These are phyloP conservation scores for Toxotes jaculatrix DNA, from an alignment of 2,113 vertebrate species.

Conservation along the genomic window DNA sequence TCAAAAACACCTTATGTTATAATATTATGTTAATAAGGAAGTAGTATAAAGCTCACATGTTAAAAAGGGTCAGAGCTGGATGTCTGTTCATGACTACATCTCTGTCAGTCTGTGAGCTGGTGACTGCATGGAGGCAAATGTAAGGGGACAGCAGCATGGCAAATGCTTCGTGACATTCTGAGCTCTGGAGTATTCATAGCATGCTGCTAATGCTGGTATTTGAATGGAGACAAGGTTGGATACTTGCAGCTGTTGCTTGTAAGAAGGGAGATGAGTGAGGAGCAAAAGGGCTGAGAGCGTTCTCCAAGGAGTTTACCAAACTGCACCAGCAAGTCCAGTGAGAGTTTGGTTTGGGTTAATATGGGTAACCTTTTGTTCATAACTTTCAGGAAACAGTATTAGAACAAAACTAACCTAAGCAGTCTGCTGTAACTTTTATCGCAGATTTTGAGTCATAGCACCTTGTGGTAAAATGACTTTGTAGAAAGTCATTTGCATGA, in stretches of 20 bases:
- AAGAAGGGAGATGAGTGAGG: constrained; percentile 25
- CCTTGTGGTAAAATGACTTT: constrained; percentile 22
- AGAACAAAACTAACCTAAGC: not conserved
- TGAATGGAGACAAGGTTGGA: constrained; percentile 17
- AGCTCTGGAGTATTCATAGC: constrained; percentile 53
- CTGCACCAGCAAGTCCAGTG: not conserved
- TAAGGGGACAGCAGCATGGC: constrained; percentile 19
- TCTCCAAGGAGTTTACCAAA: not conserved
- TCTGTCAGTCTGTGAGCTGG: not conserved
- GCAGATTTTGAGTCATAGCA: constrained; percentile 8
- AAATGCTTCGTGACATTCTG: constrained; percentile 52
- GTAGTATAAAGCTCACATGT: not conserved
- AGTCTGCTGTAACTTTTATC: not conserved
- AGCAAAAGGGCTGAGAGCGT: not conserved
- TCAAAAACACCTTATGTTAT: not conserved
- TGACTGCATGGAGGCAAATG: not conserved
- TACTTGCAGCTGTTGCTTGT: constrained; percentile 66
- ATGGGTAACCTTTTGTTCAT: not conserved
- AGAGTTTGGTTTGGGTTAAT: constrained; percentile 8
- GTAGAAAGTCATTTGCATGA: constrained; percentile 50
- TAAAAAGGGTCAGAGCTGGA: constrained; percentile 25
- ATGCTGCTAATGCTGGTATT: constrained; percentile 38
- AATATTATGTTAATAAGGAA: constrained; percentile 7
- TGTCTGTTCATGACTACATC: not conserved
- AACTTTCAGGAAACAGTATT: not conserved